These are phyloP conservation scores for Acrocyrtus sp. DNA, from an alignment of 2,888 invertebrate species.

Conservation along the genomic window DNA sequence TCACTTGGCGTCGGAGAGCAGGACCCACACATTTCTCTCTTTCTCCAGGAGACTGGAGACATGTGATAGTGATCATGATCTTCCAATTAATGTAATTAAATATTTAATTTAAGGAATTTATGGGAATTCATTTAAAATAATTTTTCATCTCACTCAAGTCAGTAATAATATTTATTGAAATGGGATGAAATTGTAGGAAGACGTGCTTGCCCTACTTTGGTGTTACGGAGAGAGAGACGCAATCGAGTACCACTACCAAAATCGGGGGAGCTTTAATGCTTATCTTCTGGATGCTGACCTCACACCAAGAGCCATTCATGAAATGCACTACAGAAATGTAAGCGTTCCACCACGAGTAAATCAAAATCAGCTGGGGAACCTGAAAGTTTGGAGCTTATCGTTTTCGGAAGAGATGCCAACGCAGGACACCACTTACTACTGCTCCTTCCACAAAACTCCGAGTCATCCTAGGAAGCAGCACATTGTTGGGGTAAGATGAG, in stretches of 20 bases:
- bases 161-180: no score
- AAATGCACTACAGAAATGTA: not conserved
- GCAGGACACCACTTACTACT: constrained; percentile 84
- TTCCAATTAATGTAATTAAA: no score
- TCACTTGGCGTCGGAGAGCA: not conserved
- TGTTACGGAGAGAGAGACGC: constrained; percentile 17
- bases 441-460: constrained; percentile 84
- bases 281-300: constrained; percentile 32
- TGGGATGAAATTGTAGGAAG: constrained; percentile 16
- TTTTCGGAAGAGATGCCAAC: constrained; percentile 31
- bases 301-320: not conserved
- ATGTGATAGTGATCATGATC: constrained; percentile 14
- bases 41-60: constrained; percentile 19
- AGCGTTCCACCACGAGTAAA: not conserved
- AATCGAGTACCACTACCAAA: constrained; percentile 30
- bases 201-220: constrained; percentile 12
- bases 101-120: not conserved
- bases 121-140: not conserved
- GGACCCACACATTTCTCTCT: constrained; percentile 8
- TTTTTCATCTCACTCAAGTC: no score
- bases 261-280: constrained; percentile 24
- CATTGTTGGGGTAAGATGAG: constrained; percentile 74
- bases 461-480: constrained; percentile 77
- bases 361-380: not conserved
- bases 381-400: constrained; percentile 32